Conservation (phyloP, 2,888 invertebrate species). For the Lasioglossum marginatum region DNA sequence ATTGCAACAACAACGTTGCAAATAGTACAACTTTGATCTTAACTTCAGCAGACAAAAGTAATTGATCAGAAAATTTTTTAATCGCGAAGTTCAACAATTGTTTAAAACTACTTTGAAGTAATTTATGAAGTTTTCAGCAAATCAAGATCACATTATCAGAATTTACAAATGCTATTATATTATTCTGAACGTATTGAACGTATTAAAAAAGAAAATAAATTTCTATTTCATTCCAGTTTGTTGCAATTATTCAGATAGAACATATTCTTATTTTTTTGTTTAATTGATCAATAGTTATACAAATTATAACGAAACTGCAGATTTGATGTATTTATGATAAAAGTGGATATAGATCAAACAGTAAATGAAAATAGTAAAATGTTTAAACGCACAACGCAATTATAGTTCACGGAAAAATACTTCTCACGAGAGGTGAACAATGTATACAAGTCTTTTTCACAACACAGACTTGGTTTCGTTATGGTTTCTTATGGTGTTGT, state of each 20-base stretch:
- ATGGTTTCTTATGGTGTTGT: background rate
- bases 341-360: too few species aligned
- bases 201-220: too few species aligned
- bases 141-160: too few species aligned
- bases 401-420: background rate
- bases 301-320: too few species aligned
- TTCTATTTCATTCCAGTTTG: too few species aligned
- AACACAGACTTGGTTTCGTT: background rate
- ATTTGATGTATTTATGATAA: too few species aligned
- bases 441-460: background rate
- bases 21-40: background rate
- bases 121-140: background rate
- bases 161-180: too few species aligned
- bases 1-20: slow-evolving; percentile 16
- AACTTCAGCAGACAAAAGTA: background rate
- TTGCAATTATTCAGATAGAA: too few species aligned
- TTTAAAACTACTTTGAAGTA: background rate
- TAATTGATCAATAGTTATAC: too few species aligned
- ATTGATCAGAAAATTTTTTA: background rate
- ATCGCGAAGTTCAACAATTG: background rate
- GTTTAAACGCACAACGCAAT: background rate
- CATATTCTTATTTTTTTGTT: too few species aligned
- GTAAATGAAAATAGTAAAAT: too few species aligned
- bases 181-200: too few species aligned
- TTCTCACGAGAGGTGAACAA: background rate